These are phyloP conservation scores for Tragelaphus scriptus DNA, from an alignment of 2,113 vertebrate species.

Conservation along the genomic window DNA sequence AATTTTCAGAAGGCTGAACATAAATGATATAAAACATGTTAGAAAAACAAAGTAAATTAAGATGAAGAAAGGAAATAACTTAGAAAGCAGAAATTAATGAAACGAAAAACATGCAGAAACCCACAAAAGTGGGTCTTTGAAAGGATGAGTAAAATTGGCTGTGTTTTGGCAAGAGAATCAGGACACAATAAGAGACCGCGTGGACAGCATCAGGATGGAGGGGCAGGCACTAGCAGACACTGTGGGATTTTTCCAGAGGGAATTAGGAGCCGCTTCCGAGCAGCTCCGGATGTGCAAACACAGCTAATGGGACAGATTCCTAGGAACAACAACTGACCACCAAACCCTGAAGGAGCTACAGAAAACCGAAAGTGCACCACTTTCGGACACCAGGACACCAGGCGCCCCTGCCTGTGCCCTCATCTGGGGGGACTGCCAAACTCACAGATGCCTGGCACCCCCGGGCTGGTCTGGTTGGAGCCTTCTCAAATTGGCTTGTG, in stretches of 20 bases:
- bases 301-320: background rate
- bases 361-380: background rate
- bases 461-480: background rate
- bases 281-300: no score
- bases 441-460: background rate
- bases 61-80: background rate
- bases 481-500: background rate
- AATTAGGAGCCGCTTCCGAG: fast-evolving
- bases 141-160: background rate
- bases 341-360: background rate
- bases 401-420: background rate
- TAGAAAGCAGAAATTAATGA: background rate
- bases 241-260: fast-evolving
- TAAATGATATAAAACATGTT: background rate
- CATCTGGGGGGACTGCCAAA: background rate
- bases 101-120: background rate
- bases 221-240: fast-evolving
- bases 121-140: background rate
- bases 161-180: background rate
- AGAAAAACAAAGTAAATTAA: background rate
- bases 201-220: fast-evolving
- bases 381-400: no score
- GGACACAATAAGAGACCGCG: fast-evolving
- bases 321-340: fast-evolving
- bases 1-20: background rate